Base-by-base conservation (phyloP, 2,797 vertebrate species). In the Cryptoblepharus egeriae region DNA sequence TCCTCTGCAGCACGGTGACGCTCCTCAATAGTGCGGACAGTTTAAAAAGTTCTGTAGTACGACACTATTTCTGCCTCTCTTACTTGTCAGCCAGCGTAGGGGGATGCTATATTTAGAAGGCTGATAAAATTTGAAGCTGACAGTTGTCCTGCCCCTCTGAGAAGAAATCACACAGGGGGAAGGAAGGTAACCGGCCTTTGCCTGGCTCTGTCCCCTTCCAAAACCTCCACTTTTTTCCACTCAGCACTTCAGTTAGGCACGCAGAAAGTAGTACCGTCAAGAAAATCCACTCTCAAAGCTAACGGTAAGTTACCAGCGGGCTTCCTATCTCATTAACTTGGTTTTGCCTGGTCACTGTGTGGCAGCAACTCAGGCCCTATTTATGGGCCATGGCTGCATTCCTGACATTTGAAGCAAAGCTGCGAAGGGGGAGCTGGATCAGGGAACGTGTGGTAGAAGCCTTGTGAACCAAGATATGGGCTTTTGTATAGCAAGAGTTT, bases 51-150 rank as follows among this genome's bases (percentile, higher is more conserved):
- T 76, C 67, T 83, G 89, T 84, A 88, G 1, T 75, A 88, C 77
- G 85, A 87, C 84, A 81, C 85, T 93, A 94, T 95, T 95, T 95
- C 90, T 94, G 90, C 79, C 81, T 77, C 0, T 88, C 88, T 83
- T 82, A 87, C 83, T 83, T 85, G 93, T 93, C 92, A 95, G 90
- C 88, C 91, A 80, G 68, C 64, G 88, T 89, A 75, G 93, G 89
- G 83, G 86, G 90, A 55, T n/a, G 1, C 94, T 96, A 96, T 95
- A 95, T 95, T 96, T 96, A 96, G 96, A 92, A 91, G 79, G 89
- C 77, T 86, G 94, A 93, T 94, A 94, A 90, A 93, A 90, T 87
- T 94, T 94, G 86, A 90, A 87, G 88, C 87, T 68, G 86, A 80
- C 95, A 95, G 93, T 94, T 95, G 95, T 92, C 91, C 92, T 93